Percentiles rank a stretch among this genome's conserved stretches.
phyloP scores from a whole-genome alignment of 2,888 invertebrate species.

The Linyphia triangularis region DNA sequence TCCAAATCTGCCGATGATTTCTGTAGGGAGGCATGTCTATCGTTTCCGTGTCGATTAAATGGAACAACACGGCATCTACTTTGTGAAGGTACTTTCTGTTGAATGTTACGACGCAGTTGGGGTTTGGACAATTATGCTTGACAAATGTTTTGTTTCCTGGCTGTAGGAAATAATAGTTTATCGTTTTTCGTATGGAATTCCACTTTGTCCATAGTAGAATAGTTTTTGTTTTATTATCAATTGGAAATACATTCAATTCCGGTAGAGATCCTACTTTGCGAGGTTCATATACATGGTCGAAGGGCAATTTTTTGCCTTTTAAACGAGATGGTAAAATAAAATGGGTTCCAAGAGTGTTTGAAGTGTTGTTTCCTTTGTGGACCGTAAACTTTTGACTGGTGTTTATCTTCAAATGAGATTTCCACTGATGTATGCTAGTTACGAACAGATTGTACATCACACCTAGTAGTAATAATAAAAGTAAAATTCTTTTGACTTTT shows the following conservation, averaged over 20 bases:
- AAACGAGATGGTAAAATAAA: constrained; percentile 26
- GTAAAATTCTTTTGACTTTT: constrained; percentile 3
- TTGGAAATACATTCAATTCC: neutral
- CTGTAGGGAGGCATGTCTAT: constrained; percentile 53
- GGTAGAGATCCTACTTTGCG: constrained; percentile 41
- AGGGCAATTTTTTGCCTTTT: constrained; percentile 55
- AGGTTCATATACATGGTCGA: constrained; percentile 70
- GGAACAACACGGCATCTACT: constrained; percentile 75
- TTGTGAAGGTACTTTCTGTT: constrained; percentile 47
- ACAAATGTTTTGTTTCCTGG: constrained; percentile 51
- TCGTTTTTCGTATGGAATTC: constrained; percentile 67
- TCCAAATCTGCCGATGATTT: constrained; percentile 66
- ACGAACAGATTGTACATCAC: constrained; percentile 33
- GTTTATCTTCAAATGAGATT: neutral
- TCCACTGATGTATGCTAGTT: constrained; percentile 6
- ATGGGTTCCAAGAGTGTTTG: neutral
- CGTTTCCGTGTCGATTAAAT: constrained; percentile 66
- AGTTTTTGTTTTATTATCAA: neutral
- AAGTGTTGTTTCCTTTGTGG: neutral
- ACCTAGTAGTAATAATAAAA: constrained; percentile 16
- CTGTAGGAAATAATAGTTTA: constrained; percentile 68
- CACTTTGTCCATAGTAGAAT: constrained; percentile 72
- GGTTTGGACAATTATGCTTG: constrained; percentile 61
- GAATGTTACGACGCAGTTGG: constrained; percentile 61
- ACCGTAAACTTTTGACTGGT: neutral